Base-by-base conservation (phyloP, 1,140 invertebrate genomes). In the Apis laboriosa region DNA sequence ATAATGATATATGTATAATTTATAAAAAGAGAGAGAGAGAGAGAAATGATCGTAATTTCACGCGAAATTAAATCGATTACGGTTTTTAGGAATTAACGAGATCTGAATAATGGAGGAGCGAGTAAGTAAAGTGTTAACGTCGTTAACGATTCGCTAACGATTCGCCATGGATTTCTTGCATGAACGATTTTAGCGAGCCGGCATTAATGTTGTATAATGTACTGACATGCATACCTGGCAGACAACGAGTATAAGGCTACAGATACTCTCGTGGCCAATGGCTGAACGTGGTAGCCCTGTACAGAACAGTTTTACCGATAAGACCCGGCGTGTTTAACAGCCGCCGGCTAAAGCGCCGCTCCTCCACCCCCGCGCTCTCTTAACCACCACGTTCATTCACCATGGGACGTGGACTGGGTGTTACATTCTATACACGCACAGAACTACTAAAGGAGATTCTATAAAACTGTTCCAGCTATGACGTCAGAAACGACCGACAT, bases 271-370 rank as follows among this genome's bases (percentile, higher is more conserved):
- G 81, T 82, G 83, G 84, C 90, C 90, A 92, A 92, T 91, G 87
- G 90, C 86, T 89, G 88, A 68, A 91, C 90, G 86, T 88, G 88
- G 80, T 91, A 88, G 86, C 90, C 88, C 89, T 90, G 89, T 90
- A 92, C 89, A 91, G 89, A 92, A 90, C 89, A 92, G 90, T 93
- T 92, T 92, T 93, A 90, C 90, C 92, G 92, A 93, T 92, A 92
- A 92, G 92, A 92, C 91, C 89, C 86, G 77, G 78, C 90, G 86
- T 92, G 92, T 92, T 92, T 92, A 92, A 93, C 92, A 92, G 92
- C 90, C 92, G 87, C 91, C 73, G 90, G 91, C 90, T 92, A 92
- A 92, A 92, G 91, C 87, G 91, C 87, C 90, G 84, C 77, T 81
- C 74, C 81, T 71, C 68, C 79, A 78, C 83, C 82, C 79, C 76